Conservation (phyloP, 2,888 invertebrate genomes). For the Morpho achilles region DNA sequence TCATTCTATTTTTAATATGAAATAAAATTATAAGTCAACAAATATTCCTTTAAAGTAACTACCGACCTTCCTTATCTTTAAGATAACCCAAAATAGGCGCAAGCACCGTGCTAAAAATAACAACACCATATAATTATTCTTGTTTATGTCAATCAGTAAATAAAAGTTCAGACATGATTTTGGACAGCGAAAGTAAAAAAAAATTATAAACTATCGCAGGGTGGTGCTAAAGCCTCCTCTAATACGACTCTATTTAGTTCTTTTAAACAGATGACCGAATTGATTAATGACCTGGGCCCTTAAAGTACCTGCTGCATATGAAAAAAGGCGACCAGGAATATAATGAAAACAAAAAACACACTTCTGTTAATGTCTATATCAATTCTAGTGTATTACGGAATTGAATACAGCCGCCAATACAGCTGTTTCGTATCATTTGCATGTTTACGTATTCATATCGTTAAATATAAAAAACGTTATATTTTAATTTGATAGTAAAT, state of each 20-base stretch:
- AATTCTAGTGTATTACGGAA: constrained; percentile 46
- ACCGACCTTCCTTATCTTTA: too few relatives aligned
- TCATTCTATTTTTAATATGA: too few relatives aligned
- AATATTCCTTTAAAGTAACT: too few relatives aligned
- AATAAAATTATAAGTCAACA: too few relatives aligned
- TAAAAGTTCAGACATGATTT: constrained; percentile 16
- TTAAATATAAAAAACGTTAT: not conserved
- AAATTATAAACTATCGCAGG: constrained; percentile 32
- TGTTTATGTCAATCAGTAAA: constrained; percentile 2
- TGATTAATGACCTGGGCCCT: constrained; percentile 63
- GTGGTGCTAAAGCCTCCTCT: constrained; percentile 48
- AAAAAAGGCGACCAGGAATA: constrained; percentile 49
- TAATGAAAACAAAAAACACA: constrained; percentile 52
- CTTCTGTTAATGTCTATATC: constrained; percentile 70
- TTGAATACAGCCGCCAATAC: constrained; percentile 16
- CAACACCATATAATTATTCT: not conserved
- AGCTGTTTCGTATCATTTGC: constrained; percentile 39
- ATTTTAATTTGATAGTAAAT: constrained; percentile 1
- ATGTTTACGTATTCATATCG: constrained; percentile 24
- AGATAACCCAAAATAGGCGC: not conserved
- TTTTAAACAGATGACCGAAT: constrained; percentile 52
- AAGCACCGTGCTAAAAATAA: not conserved
- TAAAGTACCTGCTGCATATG: constrained; percentile 65
- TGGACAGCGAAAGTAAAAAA: constrained; percentile 8
- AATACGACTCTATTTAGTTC: constrained; percentile 59